Conservation (phyloP, 1,140 invertebrate species). For the Calycopis cecrops region DNA sequence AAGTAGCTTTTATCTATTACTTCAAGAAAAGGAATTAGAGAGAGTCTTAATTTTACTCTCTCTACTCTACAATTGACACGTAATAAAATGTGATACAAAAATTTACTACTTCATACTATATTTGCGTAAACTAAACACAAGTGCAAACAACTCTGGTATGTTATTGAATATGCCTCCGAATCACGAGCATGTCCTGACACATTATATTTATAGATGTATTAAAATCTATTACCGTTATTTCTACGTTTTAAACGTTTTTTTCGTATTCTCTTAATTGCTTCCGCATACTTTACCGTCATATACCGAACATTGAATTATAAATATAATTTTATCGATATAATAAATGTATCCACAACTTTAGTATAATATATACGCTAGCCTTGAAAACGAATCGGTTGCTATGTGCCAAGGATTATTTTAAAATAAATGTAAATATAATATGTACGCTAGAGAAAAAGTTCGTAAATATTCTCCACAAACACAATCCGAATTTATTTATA, state of each 20-base stretch:
- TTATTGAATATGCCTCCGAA: too few species aligned
- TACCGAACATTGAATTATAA: constrained; percentile 14
- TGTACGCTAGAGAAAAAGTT: constrained; percentile 7
- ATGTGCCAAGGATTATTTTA: constrained; percentile 4
- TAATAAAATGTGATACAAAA: too few species aligned
- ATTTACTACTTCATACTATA: too few species aligned
- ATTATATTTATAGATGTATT: background rate
- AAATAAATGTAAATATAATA: constrained; percentile 11
- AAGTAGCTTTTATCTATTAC: too few species aligned
- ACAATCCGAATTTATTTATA: too few species aligned
- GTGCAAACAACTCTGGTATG: too few species aligned
- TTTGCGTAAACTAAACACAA: too few species aligned
- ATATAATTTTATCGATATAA: constrained; percentile 17
- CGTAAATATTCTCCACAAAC: too few species aligned
- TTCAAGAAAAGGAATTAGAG: too few species aligned
- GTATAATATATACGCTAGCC: constrained; percentile 15
- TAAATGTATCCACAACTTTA: constrained; percentile 15
- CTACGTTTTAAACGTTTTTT: constrained; percentile 8
- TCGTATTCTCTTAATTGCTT: constrained; percentile 13
- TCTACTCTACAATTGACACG: too few species aligned
- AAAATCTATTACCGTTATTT: constrained; percentile 1
- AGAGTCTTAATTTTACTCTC: too few species aligned
- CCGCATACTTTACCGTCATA: constrained; percentile 12
- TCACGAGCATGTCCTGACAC: background rate
- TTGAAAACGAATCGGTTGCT: constrained; percentile 13